Evolutionary conservation across 2,888 invertebrate species (phyloP).

Genomic region (Therioaphis trifolii): DNA sequence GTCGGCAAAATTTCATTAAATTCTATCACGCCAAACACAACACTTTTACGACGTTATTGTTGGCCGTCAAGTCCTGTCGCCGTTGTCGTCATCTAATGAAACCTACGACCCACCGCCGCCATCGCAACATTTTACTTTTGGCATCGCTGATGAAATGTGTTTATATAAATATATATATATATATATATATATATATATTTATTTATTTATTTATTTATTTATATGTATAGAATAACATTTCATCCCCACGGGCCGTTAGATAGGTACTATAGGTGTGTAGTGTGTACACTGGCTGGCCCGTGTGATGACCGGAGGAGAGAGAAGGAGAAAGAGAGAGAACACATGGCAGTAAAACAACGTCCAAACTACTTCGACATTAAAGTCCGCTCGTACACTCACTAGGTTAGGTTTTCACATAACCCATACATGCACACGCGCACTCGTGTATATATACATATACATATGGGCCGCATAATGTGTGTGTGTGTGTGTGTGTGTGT

Average conservation of each 20-base stretch:
- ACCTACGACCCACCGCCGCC: background rate
- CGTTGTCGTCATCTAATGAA: slow-evolving; percentile 46
- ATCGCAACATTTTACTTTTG: no score
- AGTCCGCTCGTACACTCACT: slow-evolving; percentile 16
- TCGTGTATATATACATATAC: background rate
- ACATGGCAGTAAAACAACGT: slow-evolving; percentile 49
- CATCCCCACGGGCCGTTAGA: background rate
- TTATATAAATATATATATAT: no score
- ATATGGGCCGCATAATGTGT: no score
- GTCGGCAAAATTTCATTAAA: slow-evolving; percentile 49
- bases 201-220: no score
- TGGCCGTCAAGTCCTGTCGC: slow-evolving; percentile 45
- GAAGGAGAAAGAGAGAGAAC: no score
- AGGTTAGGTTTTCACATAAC: no score
- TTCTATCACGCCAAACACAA: slow-evolving; percentile 45
- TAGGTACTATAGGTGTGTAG: no score
- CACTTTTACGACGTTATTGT: slow-evolving; percentile 54
- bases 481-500: no score
- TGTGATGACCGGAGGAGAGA: background rate
- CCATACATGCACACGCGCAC: no score
- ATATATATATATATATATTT: no score
- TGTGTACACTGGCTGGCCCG: background rate
- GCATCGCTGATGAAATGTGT: no score
- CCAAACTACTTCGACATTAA: slow-evolving; percentile 37
- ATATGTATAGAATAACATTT: background rate